Conservation (phyloP, 2,888 invertebrate species). For the Nemoura dubitans region DNA sequence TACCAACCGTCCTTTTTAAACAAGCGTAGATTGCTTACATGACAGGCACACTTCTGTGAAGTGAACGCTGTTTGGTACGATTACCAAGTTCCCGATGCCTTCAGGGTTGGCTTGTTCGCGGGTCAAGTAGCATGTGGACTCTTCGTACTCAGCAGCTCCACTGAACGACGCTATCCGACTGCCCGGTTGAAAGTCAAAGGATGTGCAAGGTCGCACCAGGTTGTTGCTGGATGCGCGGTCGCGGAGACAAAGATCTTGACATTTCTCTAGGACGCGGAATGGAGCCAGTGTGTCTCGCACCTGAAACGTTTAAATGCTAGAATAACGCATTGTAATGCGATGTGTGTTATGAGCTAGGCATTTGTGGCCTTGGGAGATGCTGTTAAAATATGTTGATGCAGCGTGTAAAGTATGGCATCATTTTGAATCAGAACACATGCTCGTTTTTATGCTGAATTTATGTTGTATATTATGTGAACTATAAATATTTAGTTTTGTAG, state of each 20-base stretch:
- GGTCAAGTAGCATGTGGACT: constrained; percentile 86
- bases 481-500: too few species aligned
- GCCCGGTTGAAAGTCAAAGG: constrained; percentile 91
- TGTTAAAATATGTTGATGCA: too few species aligned
- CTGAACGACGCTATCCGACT: constrained; percentile 84
- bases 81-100: constrained; percentile 88
- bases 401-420: too few species aligned
- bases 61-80: constrained; percentile 88
- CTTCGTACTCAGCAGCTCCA: constrained; percentile 84
- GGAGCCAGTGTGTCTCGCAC: constrained; percentile 84
- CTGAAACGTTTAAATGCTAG: constrained; percentile 58
- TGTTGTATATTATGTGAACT: too few species aligned
- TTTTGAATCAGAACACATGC: too few species aligned
- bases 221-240: constrained; percentile 82
- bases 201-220: constrained; percentile 84
- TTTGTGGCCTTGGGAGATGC: too few species aligned
- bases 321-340: background rate
- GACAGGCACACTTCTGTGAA: constrained; percentile 90
- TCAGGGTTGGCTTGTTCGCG: constrained; percentile 87
- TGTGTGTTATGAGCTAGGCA: too few species aligned
- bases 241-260: constrained; percentile 84
- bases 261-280: constrained; percentile 87
- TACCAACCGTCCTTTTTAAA: too few species aligned
- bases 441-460: too few species aligned
- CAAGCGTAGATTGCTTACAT: constrained; percentile 68